Percentiles rank a stretch among this genome's conserved stretches.
These are phyloP conservation scores for Anarhynchus alexandrinus DNA, from an alignment of 2,113 vertebrate species.

Conservation along the genomic window DNA sequence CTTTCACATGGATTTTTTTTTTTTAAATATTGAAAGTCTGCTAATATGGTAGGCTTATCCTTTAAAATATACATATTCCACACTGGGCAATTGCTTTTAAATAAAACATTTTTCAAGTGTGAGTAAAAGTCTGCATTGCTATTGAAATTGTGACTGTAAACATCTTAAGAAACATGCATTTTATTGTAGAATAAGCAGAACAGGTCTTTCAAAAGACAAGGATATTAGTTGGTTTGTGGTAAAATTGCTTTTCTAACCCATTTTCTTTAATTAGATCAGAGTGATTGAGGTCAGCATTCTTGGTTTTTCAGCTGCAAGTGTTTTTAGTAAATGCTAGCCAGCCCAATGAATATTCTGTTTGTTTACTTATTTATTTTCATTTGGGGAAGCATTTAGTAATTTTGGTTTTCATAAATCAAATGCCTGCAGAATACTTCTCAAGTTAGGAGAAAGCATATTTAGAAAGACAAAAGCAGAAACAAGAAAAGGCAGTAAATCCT, in stretches of 20 bases:
- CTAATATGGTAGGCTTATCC: neutral
- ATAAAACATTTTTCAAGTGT: neutral
- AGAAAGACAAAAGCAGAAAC: neutral
- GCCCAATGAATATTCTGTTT: slow-evolving; percentile 6
- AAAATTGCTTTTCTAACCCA: slow-evolving; percentile 1
- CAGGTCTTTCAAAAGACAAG: neutral
- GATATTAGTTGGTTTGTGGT: neutral
- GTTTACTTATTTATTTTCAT: neutral
- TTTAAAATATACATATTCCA: neutral
- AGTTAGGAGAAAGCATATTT: neutral
- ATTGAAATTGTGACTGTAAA: neutral
- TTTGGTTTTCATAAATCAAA: neutral
- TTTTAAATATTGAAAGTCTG: neutral
- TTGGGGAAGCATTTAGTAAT: neutral
- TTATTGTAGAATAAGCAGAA: neutral
- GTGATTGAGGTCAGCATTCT: neutral
- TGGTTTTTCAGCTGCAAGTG: neutral
- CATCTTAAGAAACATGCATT: neutral
- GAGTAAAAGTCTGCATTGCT: neutral
- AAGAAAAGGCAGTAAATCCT: neutral
- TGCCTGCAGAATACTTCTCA: neutral
- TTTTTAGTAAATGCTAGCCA: neutral
- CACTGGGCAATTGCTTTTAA: neutral
- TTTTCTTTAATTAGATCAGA: neutral
- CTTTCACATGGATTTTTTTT: slow-evolving; percentile 51